Evolutionary conservation across 2,113 vertebrate genomes (phyloP).

Genomic region (Lonchura striata): DNA sequence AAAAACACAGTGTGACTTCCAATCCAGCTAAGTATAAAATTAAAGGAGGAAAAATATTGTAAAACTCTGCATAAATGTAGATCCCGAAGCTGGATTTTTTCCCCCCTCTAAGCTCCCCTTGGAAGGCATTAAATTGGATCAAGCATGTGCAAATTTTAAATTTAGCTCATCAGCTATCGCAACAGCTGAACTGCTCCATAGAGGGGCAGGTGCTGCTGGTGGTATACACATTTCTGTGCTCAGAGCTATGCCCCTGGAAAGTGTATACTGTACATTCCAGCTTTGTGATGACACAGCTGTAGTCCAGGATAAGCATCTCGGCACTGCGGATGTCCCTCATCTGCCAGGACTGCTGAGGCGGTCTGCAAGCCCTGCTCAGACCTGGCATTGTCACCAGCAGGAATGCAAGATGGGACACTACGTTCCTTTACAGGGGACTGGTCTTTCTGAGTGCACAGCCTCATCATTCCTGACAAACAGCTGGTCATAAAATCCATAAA

Average conservation of each 20-base stretch:
- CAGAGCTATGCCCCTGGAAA: background rate
- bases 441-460: background rate
- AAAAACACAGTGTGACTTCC: background rate
- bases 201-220: slow-evolving; percentile 35
- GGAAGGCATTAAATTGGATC: slow-evolving; percentile 36
- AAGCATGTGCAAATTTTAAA: slow-evolving; percentile 46
- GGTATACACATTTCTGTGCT: slow-evolving; percentile 15
- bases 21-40: background rate
- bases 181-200: slow-evolving; percentile 52
- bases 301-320: slow-evolving; percentile 12
- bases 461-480: background rate
- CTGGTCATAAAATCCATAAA: background rate
- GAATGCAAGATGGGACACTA: background rate
- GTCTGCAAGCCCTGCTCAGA: background rate
- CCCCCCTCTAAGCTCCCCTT: background rate
- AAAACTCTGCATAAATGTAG: background rate
- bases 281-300: slow-evolving; percentile 62
- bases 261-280: slow-evolving; percentile 53
- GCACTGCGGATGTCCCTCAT: slow-evolving; percentile 17
- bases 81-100: background rate
- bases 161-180: slow-evolving; percentile 61
- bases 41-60: background rate
- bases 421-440: background rate
- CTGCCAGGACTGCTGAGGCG: background rate
- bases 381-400: background rate